These are phyloP conservation scores for Stenopsyche tienmushanensis DNA, from an alignment of 1,140 invertebrate genomes.

Conservation along the genomic window DNA sequence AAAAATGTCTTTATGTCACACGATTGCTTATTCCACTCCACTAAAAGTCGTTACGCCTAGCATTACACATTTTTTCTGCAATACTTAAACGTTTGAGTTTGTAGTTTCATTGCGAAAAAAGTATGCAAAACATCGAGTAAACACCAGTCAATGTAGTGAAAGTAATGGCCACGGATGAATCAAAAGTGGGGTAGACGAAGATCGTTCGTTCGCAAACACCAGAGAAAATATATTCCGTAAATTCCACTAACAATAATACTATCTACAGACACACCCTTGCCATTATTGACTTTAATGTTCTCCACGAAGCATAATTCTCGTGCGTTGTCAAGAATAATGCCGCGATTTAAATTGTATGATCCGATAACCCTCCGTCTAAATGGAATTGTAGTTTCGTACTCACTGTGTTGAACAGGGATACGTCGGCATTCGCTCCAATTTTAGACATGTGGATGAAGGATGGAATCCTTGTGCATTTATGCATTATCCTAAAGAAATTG, in stretches of 20 bases:
- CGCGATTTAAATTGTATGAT: background rate
- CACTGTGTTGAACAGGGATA: background rate
- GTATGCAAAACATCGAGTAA: too few relatives aligned
- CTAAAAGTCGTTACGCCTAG: background rate
- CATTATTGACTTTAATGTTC: too few relatives aligned
- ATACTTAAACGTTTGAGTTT: too few relatives aligned
- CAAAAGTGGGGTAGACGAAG: too few relatives aligned
- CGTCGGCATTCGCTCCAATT: too few relatives aligned
- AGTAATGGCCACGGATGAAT: background rate
- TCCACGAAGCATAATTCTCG: background rate
- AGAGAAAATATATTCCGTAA: too few relatives aligned
- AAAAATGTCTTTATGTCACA: background rate
- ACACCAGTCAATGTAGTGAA: too few relatives aligned
- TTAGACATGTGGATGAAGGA: too few relatives aligned
- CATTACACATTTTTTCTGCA: background rate
- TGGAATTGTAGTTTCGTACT: background rate
- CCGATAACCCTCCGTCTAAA: background rate
- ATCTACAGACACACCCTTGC: too few relatives aligned
- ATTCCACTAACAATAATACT: too few relatives aligned
- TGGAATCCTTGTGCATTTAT: background rate
- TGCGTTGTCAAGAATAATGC: background rate
- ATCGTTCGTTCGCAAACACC: too few relatives aligned
- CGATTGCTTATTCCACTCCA: background rate
- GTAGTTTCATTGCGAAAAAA: too few relatives aligned
- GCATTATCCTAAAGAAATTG: slow-evolving; percentile 9